Evolutionary conservation across 2,888 invertebrate species (phyloP).

Genomic region (Eledona agricola): DNA sequence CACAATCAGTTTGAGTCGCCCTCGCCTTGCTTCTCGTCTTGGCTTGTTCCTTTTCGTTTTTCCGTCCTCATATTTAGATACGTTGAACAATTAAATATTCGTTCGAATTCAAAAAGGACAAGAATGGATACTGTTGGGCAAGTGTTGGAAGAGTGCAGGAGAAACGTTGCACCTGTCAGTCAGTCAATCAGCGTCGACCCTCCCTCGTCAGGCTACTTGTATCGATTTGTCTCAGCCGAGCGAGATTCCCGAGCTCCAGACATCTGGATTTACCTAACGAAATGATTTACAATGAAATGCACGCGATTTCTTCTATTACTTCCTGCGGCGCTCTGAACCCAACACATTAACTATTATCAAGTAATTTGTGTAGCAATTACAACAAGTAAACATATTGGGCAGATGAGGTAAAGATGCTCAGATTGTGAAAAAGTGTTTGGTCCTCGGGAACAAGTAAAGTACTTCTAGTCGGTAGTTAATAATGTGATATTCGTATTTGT

Average conservation of each 20-base stretch:
- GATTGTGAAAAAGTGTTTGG: too few relatives aligned
- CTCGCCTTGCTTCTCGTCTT: slow-evolving; percentile 5
- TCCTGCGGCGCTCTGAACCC: too few relatives aligned
- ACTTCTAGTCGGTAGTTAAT: too few relatives aligned
- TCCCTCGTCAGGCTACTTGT: slow-evolving; percentile 56
- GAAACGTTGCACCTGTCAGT: slow-evolving; percentile 58
- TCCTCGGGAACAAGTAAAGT: too few relatives aligned
- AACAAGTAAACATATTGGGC: too few relatives aligned
- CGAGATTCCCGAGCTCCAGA: slow-evolving; percentile 53
- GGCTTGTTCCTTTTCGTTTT: slow-evolving; percentile 1
- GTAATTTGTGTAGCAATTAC: too few relatives aligned
- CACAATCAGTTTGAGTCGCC: slow-evolving; percentile 22
- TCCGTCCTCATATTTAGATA: too few relatives aligned
- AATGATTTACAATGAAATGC: slow-evolving; percentile 29
- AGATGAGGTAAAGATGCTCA: too few relatives aligned
- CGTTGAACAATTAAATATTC: too few relatives aligned
- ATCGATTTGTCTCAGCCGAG: slow-evolving; percentile 56
- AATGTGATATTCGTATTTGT: too few relatives aligned
- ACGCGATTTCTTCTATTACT: slow-evolving; percentile 10
- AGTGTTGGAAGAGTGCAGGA: slow-evolving; percentile 32
- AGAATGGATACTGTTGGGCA: slow-evolving; percentile 17
- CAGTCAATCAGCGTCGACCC: slow-evolving; percentile 59
- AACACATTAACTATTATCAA: too few relatives aligned
- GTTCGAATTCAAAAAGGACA: slow-evolving; percentile 12
- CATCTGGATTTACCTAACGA: slow-evolving; percentile 47